phyloP scores from a whole-genome alignment of 23 tunicate genomes.

The Halocynthia aurantium region DNA sequence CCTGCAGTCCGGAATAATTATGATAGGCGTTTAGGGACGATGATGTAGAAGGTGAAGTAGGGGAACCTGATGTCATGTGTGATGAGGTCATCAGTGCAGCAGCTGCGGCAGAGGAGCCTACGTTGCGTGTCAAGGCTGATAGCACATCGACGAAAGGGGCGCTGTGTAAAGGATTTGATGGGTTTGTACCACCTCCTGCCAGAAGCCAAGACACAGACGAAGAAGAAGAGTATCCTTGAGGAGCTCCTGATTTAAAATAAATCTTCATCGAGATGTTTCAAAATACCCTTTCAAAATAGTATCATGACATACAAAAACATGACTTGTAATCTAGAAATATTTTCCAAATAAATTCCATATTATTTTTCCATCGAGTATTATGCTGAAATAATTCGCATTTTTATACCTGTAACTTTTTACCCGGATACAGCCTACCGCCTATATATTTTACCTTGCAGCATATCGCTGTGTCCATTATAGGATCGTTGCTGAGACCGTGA shows the following conservation, averaged over 20 bases:
- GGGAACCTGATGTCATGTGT: constrained; percentile 1
- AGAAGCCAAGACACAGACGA: constrained; percentile 81
- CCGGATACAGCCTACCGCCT: too few species aligned
- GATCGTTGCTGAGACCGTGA: constrained; percentile 6
- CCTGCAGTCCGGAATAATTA: neutral
- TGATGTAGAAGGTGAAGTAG: constrained; percentile 6
- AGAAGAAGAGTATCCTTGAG: constrained; percentile 24
- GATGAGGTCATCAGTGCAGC: constrained; percentile 71
- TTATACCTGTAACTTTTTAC: too few species aligned
- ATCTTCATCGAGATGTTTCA: neutral
- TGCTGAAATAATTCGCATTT: too few species aligned
- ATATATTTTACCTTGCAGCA: neutral
- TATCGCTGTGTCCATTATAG: constrained; percentile 3
- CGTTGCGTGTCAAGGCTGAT: constrained; percentile 80
- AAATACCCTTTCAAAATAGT: neutral
- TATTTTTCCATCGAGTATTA: too few species aligned
- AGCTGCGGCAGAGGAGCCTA: constrained; percentile 72
- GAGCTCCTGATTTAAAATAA: constrained; percentile 35
- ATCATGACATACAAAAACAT: too few species aligned
- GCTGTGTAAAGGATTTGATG: constrained; percentile 43
- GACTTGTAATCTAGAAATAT: neutral
- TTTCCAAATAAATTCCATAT: neutral
- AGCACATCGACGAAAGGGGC: constrained; percentile 87
- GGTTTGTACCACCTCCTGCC: constrained; percentile 45
- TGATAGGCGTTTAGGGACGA: neutral